Evolutionary conservation across 2,113 vertebrate species (phyloP).

Genomic region (Thryonomys swinderianus): DNA sequence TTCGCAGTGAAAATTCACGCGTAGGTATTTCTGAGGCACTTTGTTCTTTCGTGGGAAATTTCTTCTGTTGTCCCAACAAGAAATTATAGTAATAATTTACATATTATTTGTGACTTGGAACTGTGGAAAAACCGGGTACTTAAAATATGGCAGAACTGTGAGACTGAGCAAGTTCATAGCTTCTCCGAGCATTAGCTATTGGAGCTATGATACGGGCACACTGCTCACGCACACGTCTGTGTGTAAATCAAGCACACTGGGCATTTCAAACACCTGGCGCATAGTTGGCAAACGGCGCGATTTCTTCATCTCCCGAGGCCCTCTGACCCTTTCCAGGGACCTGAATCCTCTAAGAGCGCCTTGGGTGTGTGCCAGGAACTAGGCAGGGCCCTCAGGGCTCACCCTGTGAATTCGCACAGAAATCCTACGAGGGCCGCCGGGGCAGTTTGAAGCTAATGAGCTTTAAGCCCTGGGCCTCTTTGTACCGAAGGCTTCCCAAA

Average conservation of each 20-base stretch:
- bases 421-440: not conserved
- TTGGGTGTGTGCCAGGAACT: not conserved
- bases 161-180: not conserved
- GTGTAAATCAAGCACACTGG: not conserved
- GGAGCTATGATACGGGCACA: not conserved
- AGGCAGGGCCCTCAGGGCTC: not conserved
- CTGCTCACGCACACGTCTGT: not conserved
- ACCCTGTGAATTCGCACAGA: not conserved
- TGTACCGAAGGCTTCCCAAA: not conserved
- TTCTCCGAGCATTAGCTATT: not conserved
- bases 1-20: conserved; percentile 60
- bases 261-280: conserved; percentile 15
- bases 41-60: conserved; percentile 15
- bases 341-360: not conserved
- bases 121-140: not conserved
- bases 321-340: not conserved
- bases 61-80: not conserved
- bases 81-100: conserved; percentile 6
- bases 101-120: not conserved
- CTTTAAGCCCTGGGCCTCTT: not conserved
- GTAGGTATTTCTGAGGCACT: conserved; percentile 48
- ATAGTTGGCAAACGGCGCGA: not conserved
- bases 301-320: not conserved
- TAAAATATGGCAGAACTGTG: not conserved
- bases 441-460: not conserved